phyloP scores from a whole-genome alignment of 2,113 vertebrate species.

The Saccopteryx bilineata region DNA sequence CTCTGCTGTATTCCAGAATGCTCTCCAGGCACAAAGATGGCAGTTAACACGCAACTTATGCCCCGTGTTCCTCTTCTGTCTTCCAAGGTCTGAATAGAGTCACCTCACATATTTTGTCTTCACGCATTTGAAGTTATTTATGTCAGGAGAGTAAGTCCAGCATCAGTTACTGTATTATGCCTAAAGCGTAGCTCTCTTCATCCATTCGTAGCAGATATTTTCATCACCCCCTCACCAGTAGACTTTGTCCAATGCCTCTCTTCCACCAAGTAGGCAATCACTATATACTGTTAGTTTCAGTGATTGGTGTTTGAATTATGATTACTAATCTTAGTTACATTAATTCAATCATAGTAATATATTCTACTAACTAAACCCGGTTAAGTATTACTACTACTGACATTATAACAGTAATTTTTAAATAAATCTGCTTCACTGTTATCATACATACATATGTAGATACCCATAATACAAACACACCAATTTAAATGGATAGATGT shows the following conservation, averaged over 20 bases:
- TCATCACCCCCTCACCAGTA: neutral
- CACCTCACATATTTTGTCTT: neutral
- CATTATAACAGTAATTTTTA: neutral
- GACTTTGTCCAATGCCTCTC: neutral
- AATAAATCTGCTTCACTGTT: neutral
- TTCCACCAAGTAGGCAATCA: no score
- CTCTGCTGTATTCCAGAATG: neutral
- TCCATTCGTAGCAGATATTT: neutral
- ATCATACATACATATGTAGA: neutral
- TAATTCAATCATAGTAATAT: neutral
- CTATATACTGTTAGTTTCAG: neutral
- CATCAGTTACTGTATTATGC: neutral
- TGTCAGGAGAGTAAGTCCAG: neutral
- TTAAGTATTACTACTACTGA: neutral
- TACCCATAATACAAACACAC: neutral
- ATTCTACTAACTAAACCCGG: neutral
- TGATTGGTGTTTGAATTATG: neutral
- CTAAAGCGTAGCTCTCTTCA: neutral
- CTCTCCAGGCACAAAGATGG: neutral
- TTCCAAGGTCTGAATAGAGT: neutral
- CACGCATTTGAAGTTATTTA: neutral
- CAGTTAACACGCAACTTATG: neutral
- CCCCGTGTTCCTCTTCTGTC: neutral
- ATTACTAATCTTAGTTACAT: neutral
- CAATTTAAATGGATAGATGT: neutral